Percentiles rank a stretch among this genome's conserved stretches.
These are phyloP conservation scores for Hylaeus volcanicus DNA, from an alignment of 1,140 invertebrate genomes.

Conservation along the genomic window DNA sequence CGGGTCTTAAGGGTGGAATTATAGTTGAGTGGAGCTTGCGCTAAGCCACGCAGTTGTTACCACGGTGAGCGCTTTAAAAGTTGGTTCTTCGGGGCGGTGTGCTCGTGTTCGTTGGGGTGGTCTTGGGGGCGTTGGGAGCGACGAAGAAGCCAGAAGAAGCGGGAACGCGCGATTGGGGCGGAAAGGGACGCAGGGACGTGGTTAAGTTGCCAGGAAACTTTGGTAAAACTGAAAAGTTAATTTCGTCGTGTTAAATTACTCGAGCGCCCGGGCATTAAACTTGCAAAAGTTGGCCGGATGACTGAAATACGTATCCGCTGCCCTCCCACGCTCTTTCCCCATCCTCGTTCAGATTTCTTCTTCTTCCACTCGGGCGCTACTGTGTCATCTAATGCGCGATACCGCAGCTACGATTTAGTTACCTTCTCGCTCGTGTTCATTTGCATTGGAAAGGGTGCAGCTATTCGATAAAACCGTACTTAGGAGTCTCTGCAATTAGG, in stretches of 20 bases:
- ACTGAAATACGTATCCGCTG: slow-evolving; percentile 76
- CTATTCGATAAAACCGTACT: background rate
- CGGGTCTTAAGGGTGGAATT: slow-evolving; percentile 70
- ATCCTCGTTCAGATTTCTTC: slow-evolving; percentile 17
- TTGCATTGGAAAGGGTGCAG: too few relatives aligned
- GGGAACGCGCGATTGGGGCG: slow-evolving; percentile 43
- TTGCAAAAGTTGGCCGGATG: slow-evolving; percentile 78
- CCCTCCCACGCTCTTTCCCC: slow-evolving; percentile 45
- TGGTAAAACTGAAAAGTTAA: slow-evolving; percentile 80
- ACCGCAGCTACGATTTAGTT: slow-evolving; percentile 29
- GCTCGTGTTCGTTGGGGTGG: slow-evolving; percentile 50
- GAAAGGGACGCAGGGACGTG: slow-evolving; percentile 62
- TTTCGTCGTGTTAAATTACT: slow-evolving; percentile 80
- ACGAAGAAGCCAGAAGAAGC: slow-evolving; percentile 42
- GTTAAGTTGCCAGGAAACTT: slow-evolving; percentile 78
- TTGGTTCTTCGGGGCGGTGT: slow-evolving; percentile 57
- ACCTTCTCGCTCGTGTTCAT: background rate
- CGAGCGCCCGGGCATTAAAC: slow-evolving; percentile 78
- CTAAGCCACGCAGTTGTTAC: slow-evolving; percentile 66
- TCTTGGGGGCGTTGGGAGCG: too few relatives aligned
- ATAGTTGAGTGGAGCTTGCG: slow-evolving; percentile 64
- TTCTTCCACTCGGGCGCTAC: background rate
- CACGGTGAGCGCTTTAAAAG: slow-evolving; percentile 77
- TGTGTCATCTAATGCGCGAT: slow-evolving; percentile 40
- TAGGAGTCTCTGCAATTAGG: background rate